Conservation (phyloP, 2,113 vertebrate genomes). For the Podiceps cristatus region DNA sequence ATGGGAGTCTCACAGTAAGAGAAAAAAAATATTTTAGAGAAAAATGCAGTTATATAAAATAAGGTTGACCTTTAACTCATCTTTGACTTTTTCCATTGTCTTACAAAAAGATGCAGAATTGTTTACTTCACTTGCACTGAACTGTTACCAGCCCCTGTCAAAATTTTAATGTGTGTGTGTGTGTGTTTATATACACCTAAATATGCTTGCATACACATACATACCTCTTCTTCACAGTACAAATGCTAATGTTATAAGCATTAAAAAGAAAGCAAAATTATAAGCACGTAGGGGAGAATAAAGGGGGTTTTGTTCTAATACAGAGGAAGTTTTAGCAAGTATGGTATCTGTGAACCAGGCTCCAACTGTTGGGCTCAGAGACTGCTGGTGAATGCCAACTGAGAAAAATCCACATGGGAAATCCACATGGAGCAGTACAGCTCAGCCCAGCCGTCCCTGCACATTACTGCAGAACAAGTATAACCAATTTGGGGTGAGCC, state of each 20-base stretch:
- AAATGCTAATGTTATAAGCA: not conserved
- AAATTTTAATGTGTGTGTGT: not conserved
- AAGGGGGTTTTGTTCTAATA: not conserved
- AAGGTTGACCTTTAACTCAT: not conserved
- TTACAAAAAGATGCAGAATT: not conserved
- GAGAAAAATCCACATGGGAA: not conserved
- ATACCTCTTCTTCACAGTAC: not conserved
- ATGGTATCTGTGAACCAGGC: not conserved
- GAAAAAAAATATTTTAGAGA: not conserved
- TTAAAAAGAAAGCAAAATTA: not conserved
- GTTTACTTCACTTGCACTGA: not conserved
- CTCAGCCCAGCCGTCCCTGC: not conserved
- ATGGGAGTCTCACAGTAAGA: not conserved
- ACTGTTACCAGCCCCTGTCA: not conserved
- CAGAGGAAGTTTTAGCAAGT: not conserved
- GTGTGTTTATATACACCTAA: not conserved
- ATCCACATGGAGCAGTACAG: not conserved
- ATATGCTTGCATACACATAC: not conserved
- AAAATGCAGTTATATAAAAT: not conserved
- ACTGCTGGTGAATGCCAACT: not conserved
- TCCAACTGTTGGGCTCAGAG: not conserved
- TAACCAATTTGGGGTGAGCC: not conserved
- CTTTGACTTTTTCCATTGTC: not conserved
- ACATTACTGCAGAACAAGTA: not conserved
- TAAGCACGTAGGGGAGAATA: not conserved